These are phyloP conservation scores for Luehdorfia chinensis DNA, from an alignment of 1,140 invertebrate genomes.

Conservation along the genomic window DNA sequence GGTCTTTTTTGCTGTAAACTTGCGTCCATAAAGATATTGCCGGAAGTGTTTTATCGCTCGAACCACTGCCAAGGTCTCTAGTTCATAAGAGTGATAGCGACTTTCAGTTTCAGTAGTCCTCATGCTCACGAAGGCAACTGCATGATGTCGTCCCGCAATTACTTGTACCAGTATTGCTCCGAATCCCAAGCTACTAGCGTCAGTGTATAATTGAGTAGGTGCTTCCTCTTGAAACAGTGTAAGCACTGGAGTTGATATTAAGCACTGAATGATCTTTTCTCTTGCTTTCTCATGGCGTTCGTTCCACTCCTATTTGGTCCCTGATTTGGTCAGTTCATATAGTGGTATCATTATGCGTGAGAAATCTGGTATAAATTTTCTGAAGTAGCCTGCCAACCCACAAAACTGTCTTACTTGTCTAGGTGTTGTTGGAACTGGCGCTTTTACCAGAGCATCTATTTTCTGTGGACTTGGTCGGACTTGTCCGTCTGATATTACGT, in stretches of 20 bases:
- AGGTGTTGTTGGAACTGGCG: constrained; percentile 9
- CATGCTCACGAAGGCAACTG: constrained; percentile 39
- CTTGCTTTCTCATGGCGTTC: constrained; percentile 22
- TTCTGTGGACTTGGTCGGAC: constrained; percentile 10
- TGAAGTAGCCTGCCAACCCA: constrained; percentile 6
- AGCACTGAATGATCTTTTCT: constrained; percentile 10
- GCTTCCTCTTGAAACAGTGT: constrained; percentile 4
- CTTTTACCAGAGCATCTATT: constrained; percentile 11
- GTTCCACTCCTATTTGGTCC: too few species aligned
- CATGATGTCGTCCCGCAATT: constrained; percentile 20
- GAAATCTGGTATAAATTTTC: constrained; percentile 1
- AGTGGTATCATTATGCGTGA: too few species aligned
- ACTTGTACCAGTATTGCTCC: constrained; percentile 28
- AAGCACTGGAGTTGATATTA: constrained; percentile 30
- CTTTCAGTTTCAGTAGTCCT: constrained; percentile 50
- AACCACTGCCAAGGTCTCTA: too few species aligned
- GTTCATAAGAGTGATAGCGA: constrained; percentile 65
- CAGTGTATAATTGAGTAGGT: constrained; percentile 23
- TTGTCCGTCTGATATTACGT: neutral
- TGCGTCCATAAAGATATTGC: too few species aligned
- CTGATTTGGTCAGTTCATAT: neutral
- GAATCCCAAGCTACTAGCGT: constrained; percentile 15
- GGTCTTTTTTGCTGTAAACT: too few species aligned
- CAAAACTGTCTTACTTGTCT: constrained; percentile 18
- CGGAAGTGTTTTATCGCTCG: too few species aligned